A percentile compares a stretch with the other conserved stretches of the same genome.
These are phyloP conservation scores for Abramis brama DNA, from an alignment of 2,113 vertebrate genomes.

Conservation along the genomic window DNA sequence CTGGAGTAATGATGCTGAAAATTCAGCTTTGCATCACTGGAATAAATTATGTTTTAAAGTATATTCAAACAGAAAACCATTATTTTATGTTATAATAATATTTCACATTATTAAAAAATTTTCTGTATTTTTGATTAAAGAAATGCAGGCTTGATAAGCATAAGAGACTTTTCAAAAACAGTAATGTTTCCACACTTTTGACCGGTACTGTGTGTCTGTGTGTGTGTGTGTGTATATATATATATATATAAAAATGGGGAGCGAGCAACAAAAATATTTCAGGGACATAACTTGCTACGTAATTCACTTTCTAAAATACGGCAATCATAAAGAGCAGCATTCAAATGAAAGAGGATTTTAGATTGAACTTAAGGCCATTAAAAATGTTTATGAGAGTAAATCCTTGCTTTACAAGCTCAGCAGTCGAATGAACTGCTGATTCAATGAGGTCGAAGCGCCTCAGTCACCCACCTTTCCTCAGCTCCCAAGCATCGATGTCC, in stretches of 20 bases:
- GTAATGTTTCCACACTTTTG: too few species aligned
- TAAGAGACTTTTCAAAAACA: too few species aligned
- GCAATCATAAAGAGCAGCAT: not conserved
- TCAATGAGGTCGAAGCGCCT: not conserved
- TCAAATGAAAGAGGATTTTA: not conserved
- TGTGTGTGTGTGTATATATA: too few species aligned
- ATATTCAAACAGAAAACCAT: too few species aligned
- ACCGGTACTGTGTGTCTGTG: too few species aligned
- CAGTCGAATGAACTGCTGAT: not conserved
- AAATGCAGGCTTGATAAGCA: too few species aligned
- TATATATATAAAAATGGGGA: not conserved
- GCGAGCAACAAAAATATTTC: not conserved
- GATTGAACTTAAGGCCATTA: not conserved
- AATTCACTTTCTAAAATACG: not conserved
- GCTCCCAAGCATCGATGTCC: slow-evolving; percentile 96
- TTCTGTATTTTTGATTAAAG: too few species aligned
- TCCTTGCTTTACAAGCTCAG: not conserved
- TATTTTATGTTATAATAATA: too few species aligned
- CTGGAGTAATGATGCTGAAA: too few species aligned
- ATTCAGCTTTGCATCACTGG: too few species aligned
- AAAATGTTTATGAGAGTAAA: not conserved
- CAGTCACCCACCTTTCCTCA: slow-evolving; percentile 86
- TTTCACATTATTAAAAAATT: too few species aligned
- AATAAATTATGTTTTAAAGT: too few species aligned
- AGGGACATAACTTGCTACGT: not conserved